Evolutionary conservation across 1,140 invertebrate species (phyloP), one percentile per base, ranked within the genome.

Genomic region (Babylonia areolata): DNA sequence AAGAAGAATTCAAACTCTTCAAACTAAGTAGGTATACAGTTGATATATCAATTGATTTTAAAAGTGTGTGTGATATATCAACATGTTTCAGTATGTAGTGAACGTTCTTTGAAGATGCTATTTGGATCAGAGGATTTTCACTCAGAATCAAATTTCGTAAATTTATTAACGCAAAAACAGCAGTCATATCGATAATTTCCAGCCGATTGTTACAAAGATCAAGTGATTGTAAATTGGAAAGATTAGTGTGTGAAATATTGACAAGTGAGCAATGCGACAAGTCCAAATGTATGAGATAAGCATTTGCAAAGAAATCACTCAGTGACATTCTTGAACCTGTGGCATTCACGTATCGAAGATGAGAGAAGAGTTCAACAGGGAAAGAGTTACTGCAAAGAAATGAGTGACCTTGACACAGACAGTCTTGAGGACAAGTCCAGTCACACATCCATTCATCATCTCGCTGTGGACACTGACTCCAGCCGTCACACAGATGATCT

Each of bases 341-440:
- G 28, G 58, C 58, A 64, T 64, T 23, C 23, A 64, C 12, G 28
- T 64, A 64, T 5, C 58, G 58, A 64, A 83, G 12, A 0, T 35
- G 28, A 37, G 71, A 37, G n/a, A 78, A 73, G 28, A 46, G n/a
- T 3, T 35, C 37, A 33, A 33, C 33, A 15, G 31, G 42, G 35
- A 86, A 69, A n/a, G 75, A 15, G 31, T 31, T 42, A 2, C 35
- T 23, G 35, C 86, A 87, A 2, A 54, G 35, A 17, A 86, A 46
- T 5, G 77, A 31, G 37, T n/a, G 51, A 42, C 58, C 83, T 51
- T 46, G 54, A 69, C 83, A 88, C 1, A 37, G 54, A 54, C 86
- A 88, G 28, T 33, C 79, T 92, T 42, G 89, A 94, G 81, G 81
- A 31, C 81, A 83, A 28, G 15, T 39, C 33, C 3, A 3, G 33